phyloP scores from a whole-genome alignment of 2,113 vertebrate species.

The Gadus macrocephalus region DNA sequence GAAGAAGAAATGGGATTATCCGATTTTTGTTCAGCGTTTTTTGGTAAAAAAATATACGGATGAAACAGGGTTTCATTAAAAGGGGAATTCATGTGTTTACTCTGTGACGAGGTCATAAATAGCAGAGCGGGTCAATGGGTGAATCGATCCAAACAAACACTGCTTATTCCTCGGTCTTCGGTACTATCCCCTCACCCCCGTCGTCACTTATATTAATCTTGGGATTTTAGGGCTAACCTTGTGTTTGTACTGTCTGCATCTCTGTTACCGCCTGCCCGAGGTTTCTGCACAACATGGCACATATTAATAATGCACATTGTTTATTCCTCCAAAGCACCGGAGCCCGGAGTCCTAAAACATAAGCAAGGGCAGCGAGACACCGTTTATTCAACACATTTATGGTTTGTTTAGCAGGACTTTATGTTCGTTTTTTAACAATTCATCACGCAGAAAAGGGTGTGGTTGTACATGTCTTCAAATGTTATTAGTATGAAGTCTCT shows the following conservation, averaged over 20 bases:
- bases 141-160: conserved; percentile 6
- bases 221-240: conserved; percentile 20
- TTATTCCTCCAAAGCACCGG: too few relatives aligned
- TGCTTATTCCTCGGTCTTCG: background rate
- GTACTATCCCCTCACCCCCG: conserved; percentile 8
- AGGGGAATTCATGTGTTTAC: conserved; percentile 64
- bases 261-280: background rate
- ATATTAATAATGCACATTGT: background rate
- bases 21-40: conserved; percentile 1
- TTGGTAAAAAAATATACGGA: conserved; percentile 25
- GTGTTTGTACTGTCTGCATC: background rate
- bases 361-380: too few relatives aligned
- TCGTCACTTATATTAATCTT: conserved; percentile 22
- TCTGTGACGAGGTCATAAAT: conserved; percentile 64
- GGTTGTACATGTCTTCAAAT: too few relatives aligned
- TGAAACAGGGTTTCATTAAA: conserved; percentile 41
- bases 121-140: conserved; percentile 25
- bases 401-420: too few relatives aligned
- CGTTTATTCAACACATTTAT: too few relatives aligned
- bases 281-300: background rate
- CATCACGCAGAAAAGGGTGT: too few relatives aligned
- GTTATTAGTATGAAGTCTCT: too few relatives aligned
- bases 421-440: too few relatives aligned
- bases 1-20: conserved; percentile 18
- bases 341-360: too few relatives aligned